Evolutionary conservation across 2,797 vertebrate genomes (phyloP), one percentile per base, ranked within the genome.

Genomic region (Philypnodon macrostomus): DNA sequence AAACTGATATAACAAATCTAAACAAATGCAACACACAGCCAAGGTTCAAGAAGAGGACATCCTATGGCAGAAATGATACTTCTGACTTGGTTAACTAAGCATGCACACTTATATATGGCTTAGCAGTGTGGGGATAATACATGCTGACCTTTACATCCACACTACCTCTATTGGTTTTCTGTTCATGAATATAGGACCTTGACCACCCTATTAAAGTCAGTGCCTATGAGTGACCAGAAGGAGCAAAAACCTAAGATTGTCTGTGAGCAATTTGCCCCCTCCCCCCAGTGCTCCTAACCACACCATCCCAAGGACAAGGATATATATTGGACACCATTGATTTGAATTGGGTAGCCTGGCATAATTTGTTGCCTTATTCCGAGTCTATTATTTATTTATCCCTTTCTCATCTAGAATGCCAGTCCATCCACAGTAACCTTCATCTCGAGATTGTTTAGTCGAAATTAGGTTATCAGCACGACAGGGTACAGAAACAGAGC

Each of bases 361-460:
- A 58, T 70, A 62, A 78, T 70, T 72, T 79, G 75, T 77, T 56
- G 62, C 58, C 71, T 80, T 55, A 72, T 80, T 85, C 67, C n/a
- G 42, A 70, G 45, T 54, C 67, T 64, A 80, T 84, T 80, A 83
- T 75, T 84, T 85, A 82, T 84, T 85, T 77, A 82, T 79, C 53
- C 54, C 13, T 50, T 11, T 61, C 66, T 82, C 68, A 83, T 83
- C 67, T 53, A 46, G 47, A 51, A 65, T 51, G 62, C 66, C 58
- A 19, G 53, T 67, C 53, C 72, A 52, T 70, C 60, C 67, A 32
- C 53, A 7, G 58, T 77, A 77, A 79, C 78, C 82, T 78, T 82
- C 70, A 72, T 79, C 64, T 71, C 39, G 1, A 53, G 61, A 72
- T 63, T 78, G 69, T 76, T 77, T 72, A 67, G 53, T 58, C 66